Evolutionary conservation across 1,140 invertebrate species (phyloP), one percentile per base, ranked within the genome.

Genomic region (Heliconius nattereri): DNA sequence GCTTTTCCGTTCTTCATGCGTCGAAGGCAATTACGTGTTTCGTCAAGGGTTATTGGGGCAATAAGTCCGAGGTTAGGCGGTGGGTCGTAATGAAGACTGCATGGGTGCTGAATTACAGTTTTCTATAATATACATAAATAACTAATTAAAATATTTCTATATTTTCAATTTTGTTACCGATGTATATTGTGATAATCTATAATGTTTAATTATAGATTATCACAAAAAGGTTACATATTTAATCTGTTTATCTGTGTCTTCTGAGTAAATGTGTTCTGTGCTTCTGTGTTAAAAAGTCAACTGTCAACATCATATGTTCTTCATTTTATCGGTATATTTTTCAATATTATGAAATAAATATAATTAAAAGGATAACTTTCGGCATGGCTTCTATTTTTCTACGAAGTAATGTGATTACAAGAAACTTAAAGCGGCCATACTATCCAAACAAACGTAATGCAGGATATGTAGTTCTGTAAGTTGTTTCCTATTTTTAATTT

Each of bases 391-490:
- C 91, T 80, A 92, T 90, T 26, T 91, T 94, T 85, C 83, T 94
- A 73, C 89, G 93, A n/a, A 87, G 83, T 45, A 91, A 87, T 80
- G 77, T 91, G 66, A 78, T 94, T 80, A 85, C 85, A 6, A 85
- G 89, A 78, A 86, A 93, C 78, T 83, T 92, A 23, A 93, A 91
- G 85, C 86, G 85, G 60, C 91, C 91, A n/a, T 89, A 91, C 76
- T 92, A 92, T 81, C 92, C 91, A 77, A 94, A 85, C 78, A 93
- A 90, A 85, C 90, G 92, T n/a, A 93, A 88, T 76, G 85, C 91
- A 76, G 92, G 92, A 85, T 94, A 94, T 78, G 89, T 94, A 32
- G 92, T 94, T 5, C 80, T 94, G 92, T 94, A 86, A 93, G 92
- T 94, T 83, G 45, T 72, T 71, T 60, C 40, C 54, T 78, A 75